Percentiles rank a stretch among this genome's conserved stretches.
These are phyloP conservation scores for Aspidoscelis tigris DNA, from an alignment of 2,113 vertebrate genomes.

Conservation along the genomic window DNA sequence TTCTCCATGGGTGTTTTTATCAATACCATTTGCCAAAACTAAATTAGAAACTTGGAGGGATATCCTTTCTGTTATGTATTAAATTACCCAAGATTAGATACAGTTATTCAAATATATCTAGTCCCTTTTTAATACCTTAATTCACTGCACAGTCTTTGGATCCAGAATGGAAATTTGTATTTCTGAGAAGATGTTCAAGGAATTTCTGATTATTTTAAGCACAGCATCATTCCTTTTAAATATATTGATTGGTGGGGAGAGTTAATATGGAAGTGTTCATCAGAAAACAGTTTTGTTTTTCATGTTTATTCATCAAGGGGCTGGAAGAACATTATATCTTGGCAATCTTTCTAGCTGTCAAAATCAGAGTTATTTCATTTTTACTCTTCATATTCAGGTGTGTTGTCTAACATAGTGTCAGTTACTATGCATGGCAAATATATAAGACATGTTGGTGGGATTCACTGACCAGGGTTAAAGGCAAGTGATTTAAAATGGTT, in stretches of 20 bases:
- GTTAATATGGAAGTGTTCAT: constrained; percentile 58
- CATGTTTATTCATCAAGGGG: constrained; percentile 67
- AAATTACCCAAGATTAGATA: constrained; percentile 13
- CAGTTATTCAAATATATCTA: constrained; percentile 22
- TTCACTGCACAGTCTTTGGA: not conserved
- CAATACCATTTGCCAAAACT: not conserved
- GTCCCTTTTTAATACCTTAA: constrained; percentile 4
- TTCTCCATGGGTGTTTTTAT: constrained; percentile 5
- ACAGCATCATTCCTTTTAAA: constrained; percentile 39
- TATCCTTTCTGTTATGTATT: constrained; percentile 17
- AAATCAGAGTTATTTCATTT: constrained; percentile 70
- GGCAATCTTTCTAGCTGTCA: constrained; percentile 68
- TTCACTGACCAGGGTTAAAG: constrained; percentile 37
- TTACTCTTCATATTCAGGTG: constrained; percentile 64
- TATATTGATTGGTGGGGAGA: constrained; percentile 49
- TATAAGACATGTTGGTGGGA: constrained; percentile 32
- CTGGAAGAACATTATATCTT: constrained; percentile 65
- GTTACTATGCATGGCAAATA: constrained; percentile 43
- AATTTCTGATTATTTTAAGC: constrained; percentile 31
- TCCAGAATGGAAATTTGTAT: constrained; percentile 11
- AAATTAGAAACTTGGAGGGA: constrained; percentile 24
- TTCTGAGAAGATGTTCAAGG: not conserved
- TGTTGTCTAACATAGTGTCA: constrained; percentile 35
- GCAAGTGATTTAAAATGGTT: constrained; percentile 18
- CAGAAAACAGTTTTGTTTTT: constrained; percentile 61